Evolutionary conservation across 2,888 invertebrate species (phyloP).

Genomic region (Anodontia alba): DNA sequence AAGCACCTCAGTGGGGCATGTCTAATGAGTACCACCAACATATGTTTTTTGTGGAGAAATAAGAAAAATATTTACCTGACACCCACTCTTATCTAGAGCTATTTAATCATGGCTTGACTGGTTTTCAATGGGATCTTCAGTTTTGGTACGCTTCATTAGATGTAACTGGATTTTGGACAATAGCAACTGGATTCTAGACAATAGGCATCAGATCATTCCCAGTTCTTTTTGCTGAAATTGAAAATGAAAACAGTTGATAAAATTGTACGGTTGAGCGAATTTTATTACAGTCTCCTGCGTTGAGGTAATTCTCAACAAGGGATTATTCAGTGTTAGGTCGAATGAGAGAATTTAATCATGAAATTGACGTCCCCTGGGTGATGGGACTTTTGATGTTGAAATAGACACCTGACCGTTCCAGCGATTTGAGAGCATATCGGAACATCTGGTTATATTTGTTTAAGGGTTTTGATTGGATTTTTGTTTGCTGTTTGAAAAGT

Average conservation of each 20-base stretch:
- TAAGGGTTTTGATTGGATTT: background rate
- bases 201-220: background rate
- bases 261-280: background rate
- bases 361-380: slow-evolving; percentile 13
- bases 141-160: background rate
- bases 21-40: too few relatives aligned
- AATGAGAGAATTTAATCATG: slow-evolving; percentile 18
- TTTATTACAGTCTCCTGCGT: background rate
- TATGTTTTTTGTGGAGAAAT: too few relatives aligned
- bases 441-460: slow-evolving; percentile 13
- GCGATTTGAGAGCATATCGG: background rate
- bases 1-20: too few relatives aligned
- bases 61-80: too few relatives aligned
- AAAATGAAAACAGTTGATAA: background rate
- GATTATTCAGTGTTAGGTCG: background rate
- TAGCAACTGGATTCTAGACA: background rate
- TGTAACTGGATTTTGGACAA: slow-evolving; percentile 5
- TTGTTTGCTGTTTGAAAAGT: background rate
- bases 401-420: background rate
- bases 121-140: slow-evolving; percentile 9
- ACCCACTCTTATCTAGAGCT: too few relatives aligned
- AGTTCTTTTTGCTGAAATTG: slow-evolving; percentile 2
- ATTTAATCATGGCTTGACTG: background rate
- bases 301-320: background rate
- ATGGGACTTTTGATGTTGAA: background rate